These are phyloP conservation scores for Microplitis manilae DNA, from an alignment of 2,888 invertebrate genomes.

Conservation along the genomic window DNA sequence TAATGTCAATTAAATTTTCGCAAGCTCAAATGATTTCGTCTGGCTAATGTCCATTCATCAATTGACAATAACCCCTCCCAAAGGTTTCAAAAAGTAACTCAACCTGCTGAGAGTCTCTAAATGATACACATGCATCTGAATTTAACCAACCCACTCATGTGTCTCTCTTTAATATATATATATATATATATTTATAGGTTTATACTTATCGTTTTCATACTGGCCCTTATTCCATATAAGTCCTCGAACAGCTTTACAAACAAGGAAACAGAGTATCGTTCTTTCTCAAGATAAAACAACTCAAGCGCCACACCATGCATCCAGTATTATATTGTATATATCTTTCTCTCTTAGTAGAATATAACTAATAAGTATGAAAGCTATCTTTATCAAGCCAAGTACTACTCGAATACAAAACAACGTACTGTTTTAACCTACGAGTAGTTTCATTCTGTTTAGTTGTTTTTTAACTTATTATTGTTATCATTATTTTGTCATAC, in stretches of 20 bases:
- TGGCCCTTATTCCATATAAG: constrained; percentile 62
- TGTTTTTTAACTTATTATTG: neutral
- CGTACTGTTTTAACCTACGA: constrained; percentile 14
- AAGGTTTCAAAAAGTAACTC: neutral
- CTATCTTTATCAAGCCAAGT: neutral
- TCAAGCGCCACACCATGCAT: constrained; percentile 48
- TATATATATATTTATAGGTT: constrained; percentile 28
- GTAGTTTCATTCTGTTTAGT: constrained; percentile 19
- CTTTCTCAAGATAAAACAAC: constrained; percentile 43
- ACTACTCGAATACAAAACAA: constrained; percentile 2
- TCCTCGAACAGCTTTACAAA: constrained; percentile 47
- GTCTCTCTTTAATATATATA: constrained; percentile 17
- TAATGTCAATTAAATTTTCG: constrained; percentile 4
- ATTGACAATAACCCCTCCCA: constrained; percentile 32
- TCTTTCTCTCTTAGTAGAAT: no score
- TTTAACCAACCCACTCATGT: constrained; percentile 42
- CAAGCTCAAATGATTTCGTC: constrained; percentile 13
- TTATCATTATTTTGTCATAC: no score
- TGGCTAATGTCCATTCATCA: constrained; percentile 47
- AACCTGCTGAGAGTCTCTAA: constrained; percentile 11
- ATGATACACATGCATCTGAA: constrained; percentile 31
- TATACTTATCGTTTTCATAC: constrained; percentile 41
- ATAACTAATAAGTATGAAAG: neutral
- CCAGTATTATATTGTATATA: constrained; percentile 14
- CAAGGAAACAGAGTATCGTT: constrained; percentile 47